A percentile compares a stretch with the other conserved stretches of the same genome.
Evolutionary conservation across 2,888 invertebrate species (phyloP).

Genomic region (Ormyrus rosae): DNA sequence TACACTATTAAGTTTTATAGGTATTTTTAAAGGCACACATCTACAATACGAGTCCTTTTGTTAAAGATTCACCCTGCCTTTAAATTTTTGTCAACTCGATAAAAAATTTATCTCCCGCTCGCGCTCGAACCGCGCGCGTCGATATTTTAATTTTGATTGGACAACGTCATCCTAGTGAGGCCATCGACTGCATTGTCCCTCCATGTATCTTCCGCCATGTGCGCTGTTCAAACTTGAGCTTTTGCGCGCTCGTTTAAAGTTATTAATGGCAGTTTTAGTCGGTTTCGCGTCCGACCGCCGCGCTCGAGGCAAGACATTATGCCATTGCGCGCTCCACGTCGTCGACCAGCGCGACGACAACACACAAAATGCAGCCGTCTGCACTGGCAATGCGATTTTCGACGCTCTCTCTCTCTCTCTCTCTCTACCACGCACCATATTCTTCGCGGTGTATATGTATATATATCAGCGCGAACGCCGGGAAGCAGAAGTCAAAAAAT

Average conservation of each 20-base stretch:
- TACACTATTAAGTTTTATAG: too few species aligned
- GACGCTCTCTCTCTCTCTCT: neutral
- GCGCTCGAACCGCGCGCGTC: too few species aligned
- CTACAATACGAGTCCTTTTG: too few species aligned
- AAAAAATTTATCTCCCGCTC: too few species aligned
- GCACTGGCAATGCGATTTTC: neutral
- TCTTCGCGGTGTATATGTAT: neutral
- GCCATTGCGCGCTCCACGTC: neutral
- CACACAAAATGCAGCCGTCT: conserved; percentile 1
- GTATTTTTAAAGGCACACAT: too few species aligned
- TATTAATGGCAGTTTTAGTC: conserved; percentile 60
- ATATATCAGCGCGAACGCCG: neutral
- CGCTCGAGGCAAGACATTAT: conserved; percentile 1
- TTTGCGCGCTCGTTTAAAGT: conserved; percentile 55
- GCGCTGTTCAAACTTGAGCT: conserved; percentile 56
- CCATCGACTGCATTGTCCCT: too few species aligned
- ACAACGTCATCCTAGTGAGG: too few species aligned
- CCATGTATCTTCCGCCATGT: too few species aligned
- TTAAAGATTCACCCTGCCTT: too few species aligned
- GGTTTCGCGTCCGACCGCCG: conserved; percentile 25
- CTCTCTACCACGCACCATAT: neutral
- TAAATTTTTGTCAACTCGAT: too few species aligned
- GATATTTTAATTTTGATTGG: too few species aligned
- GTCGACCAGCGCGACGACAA: neutral
- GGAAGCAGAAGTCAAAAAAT: conserved; percentile 1